phyloP scores from a whole-genome alignment of 2,113 vertebrate genomes.

The Redunca redunca region DNA sequence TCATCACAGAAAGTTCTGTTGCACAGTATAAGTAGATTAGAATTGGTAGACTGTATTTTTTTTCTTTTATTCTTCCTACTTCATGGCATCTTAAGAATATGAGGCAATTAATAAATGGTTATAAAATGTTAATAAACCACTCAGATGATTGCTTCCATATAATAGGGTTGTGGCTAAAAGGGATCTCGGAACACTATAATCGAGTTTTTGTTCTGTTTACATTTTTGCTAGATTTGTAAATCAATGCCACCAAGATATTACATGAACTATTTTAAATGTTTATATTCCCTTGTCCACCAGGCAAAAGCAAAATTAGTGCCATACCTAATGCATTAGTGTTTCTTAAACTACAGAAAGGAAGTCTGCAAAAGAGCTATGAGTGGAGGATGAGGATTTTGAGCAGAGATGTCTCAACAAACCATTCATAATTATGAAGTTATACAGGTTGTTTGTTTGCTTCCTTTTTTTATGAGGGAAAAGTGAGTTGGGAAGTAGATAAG shows the following conservation, averaged over 20 bases:
- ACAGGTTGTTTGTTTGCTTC: neutral
- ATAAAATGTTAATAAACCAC: neutral
- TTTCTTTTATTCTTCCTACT: neutral
- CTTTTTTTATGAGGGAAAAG: neutral
- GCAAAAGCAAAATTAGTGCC: neutral
- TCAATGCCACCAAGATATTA: neutral
- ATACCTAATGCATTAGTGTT: neutral
- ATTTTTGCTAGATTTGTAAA: conserved; percentile 20
- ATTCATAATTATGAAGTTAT: neutral
- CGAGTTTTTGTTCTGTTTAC: conserved; percentile 14
- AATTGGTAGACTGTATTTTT: neutral
- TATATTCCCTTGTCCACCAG: neutral
- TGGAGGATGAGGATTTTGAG: neutral
- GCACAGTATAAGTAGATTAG: neutral
- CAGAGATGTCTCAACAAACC: neutral
- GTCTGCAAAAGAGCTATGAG: neutral
- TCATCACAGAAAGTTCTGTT: neutral
- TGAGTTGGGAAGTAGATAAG: neutral
- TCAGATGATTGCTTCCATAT: neutral
- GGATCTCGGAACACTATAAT: neutral
- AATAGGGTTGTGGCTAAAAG: neutral
- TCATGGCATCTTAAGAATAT: neutral
- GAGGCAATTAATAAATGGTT: neutral
- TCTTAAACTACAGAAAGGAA: neutral
- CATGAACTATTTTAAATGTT: neutral